phyloP scores from a whole-genome alignment of 1,140 invertebrate species.

The Portunus trituberculatus region DNA sequence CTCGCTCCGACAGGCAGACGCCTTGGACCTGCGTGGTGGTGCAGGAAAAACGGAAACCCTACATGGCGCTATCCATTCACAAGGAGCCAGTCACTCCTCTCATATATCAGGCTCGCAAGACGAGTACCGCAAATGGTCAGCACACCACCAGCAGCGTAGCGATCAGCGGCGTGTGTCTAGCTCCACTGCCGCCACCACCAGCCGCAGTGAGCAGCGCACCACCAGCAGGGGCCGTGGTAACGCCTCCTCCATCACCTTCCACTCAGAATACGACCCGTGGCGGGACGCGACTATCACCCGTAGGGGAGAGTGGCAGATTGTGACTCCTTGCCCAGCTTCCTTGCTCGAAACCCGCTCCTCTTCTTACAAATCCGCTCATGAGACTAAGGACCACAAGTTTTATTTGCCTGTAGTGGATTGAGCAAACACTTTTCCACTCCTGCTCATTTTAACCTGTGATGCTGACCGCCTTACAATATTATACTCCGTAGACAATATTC shows the following conservation, averaged over 20 bases:
- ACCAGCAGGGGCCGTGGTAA: constrained; percentile 80
- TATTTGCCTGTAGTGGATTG: constrained; percentile 83
- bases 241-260: constrained; percentile 75
- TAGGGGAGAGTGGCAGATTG: constrained; percentile 80
- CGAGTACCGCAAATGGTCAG: constrained; percentile 76
- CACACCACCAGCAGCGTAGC: constrained; percentile 72
- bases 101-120: constrained; percentile 72
- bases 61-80: constrained; percentile 20
- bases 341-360: constrained; percentile 86
- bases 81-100: constrained; percentile 66
- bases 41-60: constrained; percentile 61
- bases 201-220: constrained; percentile 87
- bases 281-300: constrained; percentile 85
- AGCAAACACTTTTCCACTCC: background rate
- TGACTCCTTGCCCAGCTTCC: constrained; percentile 87
- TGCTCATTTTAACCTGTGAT: constrained; percentile 73
- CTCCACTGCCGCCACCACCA: constrained; percentile 85
- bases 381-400: constrained; percentile 88
- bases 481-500: constrained; percentile 43
- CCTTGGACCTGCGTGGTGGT: constrained; percentile 74
- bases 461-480: constrained; percentile 51
- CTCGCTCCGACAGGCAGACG: constrained; percentile 74
- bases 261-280: constrained; percentile 86
- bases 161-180: constrained; percentile 60
- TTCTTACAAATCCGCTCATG: constrained; percentile 90